Conservation (phyloP, 2,797 vertebrate genomes). For the Sardinella longiceps region DNA sequence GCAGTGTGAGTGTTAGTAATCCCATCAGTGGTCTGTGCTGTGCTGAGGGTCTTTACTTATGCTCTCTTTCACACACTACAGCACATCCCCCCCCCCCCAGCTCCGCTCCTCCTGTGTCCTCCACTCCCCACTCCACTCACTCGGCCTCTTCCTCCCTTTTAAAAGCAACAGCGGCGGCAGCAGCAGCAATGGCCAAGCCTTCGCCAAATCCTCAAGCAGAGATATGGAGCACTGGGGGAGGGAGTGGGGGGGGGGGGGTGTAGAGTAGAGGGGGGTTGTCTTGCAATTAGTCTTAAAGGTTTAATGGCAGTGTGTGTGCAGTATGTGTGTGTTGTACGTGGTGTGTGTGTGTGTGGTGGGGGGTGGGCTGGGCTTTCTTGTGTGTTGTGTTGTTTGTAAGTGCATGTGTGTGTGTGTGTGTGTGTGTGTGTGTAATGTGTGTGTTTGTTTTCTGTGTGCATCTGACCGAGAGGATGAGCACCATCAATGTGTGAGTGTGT, state of each 20-base stretch:
- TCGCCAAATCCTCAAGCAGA: background rate
- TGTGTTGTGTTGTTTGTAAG: background rate
- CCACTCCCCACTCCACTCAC: too few species aligned
- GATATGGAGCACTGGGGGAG: background rate
- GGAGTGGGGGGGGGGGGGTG: background rate
- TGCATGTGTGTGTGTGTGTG: background rate
- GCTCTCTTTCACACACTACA: constrained; percentile 49
- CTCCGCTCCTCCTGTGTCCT: constrained; percentile 40
- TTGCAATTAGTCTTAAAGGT: constrained; percentile 39
- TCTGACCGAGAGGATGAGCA: too few species aligned
- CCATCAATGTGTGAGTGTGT: constrained; percentile 9
- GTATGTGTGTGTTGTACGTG: background rate
- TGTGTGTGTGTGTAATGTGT: background rate
- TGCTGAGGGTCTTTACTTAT: constrained; percentile 51
- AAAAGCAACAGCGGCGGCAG: constrained; percentile 36
- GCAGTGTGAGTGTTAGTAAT: constrained; percentile 57
- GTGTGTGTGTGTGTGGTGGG: background rate
- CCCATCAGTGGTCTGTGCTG: constrained; percentile 51
- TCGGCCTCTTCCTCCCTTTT: constrained; percentile 28
- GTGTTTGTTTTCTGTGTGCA: constrained; percentile 1
- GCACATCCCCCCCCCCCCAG: constrained; percentile 45
- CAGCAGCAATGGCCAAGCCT: too few species aligned
- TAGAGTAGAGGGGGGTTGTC: constrained; percentile 31
- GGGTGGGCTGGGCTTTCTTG: background rate
- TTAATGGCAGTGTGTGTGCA: constrained; percentile 29